Conservation (phyloP, 1,140 invertebrate genomes). For the Telenomus remus region DNA sequence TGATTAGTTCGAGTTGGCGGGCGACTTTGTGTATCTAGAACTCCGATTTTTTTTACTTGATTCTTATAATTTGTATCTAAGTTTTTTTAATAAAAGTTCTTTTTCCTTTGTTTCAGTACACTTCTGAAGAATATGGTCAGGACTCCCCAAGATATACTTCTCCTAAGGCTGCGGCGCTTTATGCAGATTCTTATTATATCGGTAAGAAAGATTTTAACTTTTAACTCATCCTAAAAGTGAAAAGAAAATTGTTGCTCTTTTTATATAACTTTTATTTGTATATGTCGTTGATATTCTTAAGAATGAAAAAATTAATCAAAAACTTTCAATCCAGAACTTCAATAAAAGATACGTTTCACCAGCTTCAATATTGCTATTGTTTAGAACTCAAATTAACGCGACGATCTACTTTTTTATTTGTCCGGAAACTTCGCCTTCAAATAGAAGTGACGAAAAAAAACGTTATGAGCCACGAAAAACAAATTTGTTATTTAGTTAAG, state of each 20-base stretch:
- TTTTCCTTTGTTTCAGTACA: slow-evolving; percentile 81
- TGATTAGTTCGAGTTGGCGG: not conserved
- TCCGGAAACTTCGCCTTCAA: slow-evolving; percentile 16
- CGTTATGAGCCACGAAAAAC: too few relatives aligned
- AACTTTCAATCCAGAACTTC: slow-evolving; percentile 62
- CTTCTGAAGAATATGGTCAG: slow-evolving; percentile 91
- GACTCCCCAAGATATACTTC: slow-evolving; percentile 91
- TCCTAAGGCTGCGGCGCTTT: slow-evolving; percentile 80
- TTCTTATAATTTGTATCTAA: too few relatives aligned
- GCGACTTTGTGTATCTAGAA: not conserved
- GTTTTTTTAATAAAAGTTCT: slow-evolving; percentile 8
- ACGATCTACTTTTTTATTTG: slow-evolving; percentile 1
- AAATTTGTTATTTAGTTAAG: too few relatives aligned
- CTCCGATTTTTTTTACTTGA: not conserved
- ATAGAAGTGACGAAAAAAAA: too few relatives aligned
- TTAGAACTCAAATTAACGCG: slow-evolving; percentile 66
- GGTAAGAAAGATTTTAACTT: slow-evolving; percentile 67
- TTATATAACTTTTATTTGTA: not conserved
- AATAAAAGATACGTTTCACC: slow-evolving; percentile 66
- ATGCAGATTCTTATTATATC: slow-evolving; percentile 75
- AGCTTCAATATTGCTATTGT: slow-evolving; percentile 70
- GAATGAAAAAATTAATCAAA: not conserved
- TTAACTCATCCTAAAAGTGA: too few relatives aligned
- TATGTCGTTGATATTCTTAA: too few relatives aligned
- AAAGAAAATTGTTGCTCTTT: too few relatives aligned